Base-by-base conservation (phyloP, 2,113 vertebrate species). In the Ictidomys tridecemlineatus region DNA sequence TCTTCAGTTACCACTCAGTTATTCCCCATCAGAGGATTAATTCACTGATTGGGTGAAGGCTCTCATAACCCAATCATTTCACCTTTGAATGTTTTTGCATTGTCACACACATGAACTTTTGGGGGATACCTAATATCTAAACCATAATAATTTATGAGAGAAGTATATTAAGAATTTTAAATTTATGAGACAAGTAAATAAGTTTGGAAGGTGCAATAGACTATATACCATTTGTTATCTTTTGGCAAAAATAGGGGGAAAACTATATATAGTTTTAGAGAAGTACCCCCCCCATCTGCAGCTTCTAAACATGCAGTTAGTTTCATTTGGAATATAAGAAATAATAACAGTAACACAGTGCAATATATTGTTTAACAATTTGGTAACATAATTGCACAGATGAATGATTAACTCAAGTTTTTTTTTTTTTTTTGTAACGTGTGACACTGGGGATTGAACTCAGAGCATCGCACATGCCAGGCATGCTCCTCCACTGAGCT, bases 381-480 rank as follows among this genome's bases (percentile, higher is more conserved):
- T 92, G 18, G 61, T 85, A 90, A 37, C 6, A 61, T 65, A 82
- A 83, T 67, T 69, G 32, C 28, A 74, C 30, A 91, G 45, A 61
- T 28, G 65, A 74, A 73, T 83, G 51, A 91, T 89, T 94, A 72
- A 78, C 82, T 51, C 39, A 86, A 87, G 45, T 78, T 65, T 58
- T 37, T 51, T 51, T 61, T 45, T 45, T 45, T 67, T 61, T 61
- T 58, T 58, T 24, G 58, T 24, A 45, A 45, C 8, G 0, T 61
- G 6, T 61, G 6, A 61, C 22, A 61, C 58, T 61, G 22, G 58
- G 58, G 22, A 61, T 61, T 61, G 67, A 69, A 69, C 67, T 34
- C 67, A n/a, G 67, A 14, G 32, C 67, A 5, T 69, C 67, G 17
- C 20, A 22, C 30, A 34, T 69, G 30, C 67, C 14, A 69, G 67